These are phyloP conservation scores for Xestoiulus laeticollis DNA, from an alignment of 2,888 invertebrate genomes.

Conservation along the genomic window DNA sequence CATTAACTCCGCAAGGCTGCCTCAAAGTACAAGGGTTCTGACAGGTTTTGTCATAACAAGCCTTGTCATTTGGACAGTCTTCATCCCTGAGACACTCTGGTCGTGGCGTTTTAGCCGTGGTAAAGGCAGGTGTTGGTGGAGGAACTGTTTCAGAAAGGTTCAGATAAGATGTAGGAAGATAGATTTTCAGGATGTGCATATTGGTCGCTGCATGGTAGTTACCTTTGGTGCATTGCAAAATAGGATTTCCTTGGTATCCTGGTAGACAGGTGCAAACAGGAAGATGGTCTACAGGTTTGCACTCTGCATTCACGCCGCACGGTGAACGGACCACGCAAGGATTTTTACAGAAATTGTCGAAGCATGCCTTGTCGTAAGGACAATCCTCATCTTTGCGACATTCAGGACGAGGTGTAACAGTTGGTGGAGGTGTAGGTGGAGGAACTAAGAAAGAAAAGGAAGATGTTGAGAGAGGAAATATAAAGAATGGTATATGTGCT, in stretches of 20 bases:
- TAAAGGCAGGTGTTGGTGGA: neutral
- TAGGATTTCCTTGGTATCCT: constrained; percentile 62
- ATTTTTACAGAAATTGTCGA: constrained; percentile 75
- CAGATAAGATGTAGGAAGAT: neutral
- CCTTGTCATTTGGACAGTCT: constrained; percentile 75
- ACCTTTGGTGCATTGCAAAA: constrained; percentile 71
- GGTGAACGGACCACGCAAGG: constrained; percentile 75
- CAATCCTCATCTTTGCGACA: constrained; percentile 59
- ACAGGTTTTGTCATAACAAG: constrained; percentile 67
- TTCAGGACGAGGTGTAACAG: constrained; percentile 66
- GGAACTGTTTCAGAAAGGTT: too few species aligned
- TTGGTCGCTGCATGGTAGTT: constrained; percentile 51
- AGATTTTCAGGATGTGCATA: neutral
- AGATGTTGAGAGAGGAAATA: too few species aligned
- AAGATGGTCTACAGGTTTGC: constrained; percentile 63
- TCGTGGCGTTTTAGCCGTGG: constrained; percentile 50
- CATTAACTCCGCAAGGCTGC: constrained; percentile 59
- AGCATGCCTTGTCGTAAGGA: constrained; percentile 59
- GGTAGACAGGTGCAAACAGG: constrained; percentile 58
- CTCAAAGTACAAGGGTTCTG: constrained; percentile 54
- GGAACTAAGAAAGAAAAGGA: neutral
- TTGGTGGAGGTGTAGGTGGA: constrained; percentile 61
- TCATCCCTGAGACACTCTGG: constrained; percentile 57
- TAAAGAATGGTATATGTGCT: neutral
- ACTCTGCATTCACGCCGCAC: constrained; percentile 81